Evolutionary conservation across 2,888 invertebrate genomes (phyloP).

Genomic region (Pseudococcus longispinus): DNA sequence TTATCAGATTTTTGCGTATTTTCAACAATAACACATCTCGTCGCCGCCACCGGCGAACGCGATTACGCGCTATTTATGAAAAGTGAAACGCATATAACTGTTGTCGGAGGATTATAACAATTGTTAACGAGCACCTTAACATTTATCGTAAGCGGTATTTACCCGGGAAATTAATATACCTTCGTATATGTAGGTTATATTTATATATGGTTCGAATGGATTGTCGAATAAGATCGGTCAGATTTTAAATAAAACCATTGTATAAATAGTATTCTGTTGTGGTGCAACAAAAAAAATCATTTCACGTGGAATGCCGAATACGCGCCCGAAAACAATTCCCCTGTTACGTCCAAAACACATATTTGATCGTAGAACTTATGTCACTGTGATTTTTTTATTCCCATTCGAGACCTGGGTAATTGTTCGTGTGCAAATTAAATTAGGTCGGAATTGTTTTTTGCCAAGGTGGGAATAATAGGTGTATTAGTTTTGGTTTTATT

Average conservation of each 20-base stretch:
- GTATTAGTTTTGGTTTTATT: not conserved
- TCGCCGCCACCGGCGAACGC: not conserved
- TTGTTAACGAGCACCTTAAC: conserved; percentile 42
- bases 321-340: conserved; percentile 6
- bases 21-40: conserved; percentile 47
- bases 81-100: conserved; percentile 41
- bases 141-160: conserved; percentile 39
- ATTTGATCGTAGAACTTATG: conserved; percentile 10
- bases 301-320: conserved; percentile 25
- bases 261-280: not conserved
- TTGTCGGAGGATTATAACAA: conserved; percentile 44
- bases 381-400: conserved; percentile 11
- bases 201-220: not conserved
- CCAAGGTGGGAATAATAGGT: not conserved
- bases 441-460: conserved; percentile 1
- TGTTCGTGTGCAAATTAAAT: conserved; percentile 1
- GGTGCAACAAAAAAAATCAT: conserved; percentile 3
- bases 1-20: conserved; percentile 49
- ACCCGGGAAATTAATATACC: conserved; percentile 29
- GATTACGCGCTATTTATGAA: conserved; percentile 46
- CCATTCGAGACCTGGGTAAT: not conserved
- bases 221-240: conserved; percentile 2
- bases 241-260: conserved; percentile 5
- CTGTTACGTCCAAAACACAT: conserved; percentile 23
- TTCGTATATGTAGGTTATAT: conserved; percentile 28